Percentiles rank a stretch among this genome's conserved stretches.
These are phyloP conservation scores for Fistularia tabacaria DNA, from an alignment of 2,797 vertebrate species.

Conservation along the genomic window DNA sequence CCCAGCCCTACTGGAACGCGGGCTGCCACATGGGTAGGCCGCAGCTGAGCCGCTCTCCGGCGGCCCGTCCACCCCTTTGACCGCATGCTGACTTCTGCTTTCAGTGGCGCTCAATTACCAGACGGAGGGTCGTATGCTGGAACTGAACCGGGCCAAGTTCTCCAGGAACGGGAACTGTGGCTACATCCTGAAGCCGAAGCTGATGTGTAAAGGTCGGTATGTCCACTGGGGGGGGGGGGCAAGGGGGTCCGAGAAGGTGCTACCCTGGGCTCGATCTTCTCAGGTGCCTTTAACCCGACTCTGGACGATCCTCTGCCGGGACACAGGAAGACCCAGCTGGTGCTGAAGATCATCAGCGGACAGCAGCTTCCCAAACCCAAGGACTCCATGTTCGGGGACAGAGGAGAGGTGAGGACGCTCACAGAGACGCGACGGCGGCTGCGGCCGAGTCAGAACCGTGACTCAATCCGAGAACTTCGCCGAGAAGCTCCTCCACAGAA, in stretches of 20 bases:
- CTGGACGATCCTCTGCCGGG: conserved; percentile 86
- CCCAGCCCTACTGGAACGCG: conserved; percentile 93
- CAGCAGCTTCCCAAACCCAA: conserved; percentile 96
- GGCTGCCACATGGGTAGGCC: conserved; percentile 89
- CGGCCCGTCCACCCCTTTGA: too few species aligned
- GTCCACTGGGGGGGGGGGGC: accelerated
- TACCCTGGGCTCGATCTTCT: background rate
- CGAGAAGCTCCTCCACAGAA: too few species aligned
- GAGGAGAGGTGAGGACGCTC: conserved; percentile 83
- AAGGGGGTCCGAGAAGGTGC: background rate
- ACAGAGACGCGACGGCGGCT: background rate
- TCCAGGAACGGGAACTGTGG: conserved; percentile 89
- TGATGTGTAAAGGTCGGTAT: conserved; percentile 86
- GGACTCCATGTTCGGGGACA: conserved; percentile 94
- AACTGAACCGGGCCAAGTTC: conserved; percentile 92
- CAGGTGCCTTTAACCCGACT: conserved; percentile 90
- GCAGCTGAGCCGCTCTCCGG: too few species aligned
- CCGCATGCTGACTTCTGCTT: conserved; percentile 12
- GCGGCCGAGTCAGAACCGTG: too few species aligned
- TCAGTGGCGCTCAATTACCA: conserved; percentile 95
- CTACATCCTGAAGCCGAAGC: conserved; percentile 89
- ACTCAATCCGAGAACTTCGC: too few species aligned
- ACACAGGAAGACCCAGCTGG: conserved; percentile 87
- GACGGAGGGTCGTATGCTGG: conserved; percentile 91
- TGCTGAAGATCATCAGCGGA: conserved; percentile 92